Base-by-base conservation (phyloP, 2,888 invertebrate species). In the Andrena bucephala region DNA sequence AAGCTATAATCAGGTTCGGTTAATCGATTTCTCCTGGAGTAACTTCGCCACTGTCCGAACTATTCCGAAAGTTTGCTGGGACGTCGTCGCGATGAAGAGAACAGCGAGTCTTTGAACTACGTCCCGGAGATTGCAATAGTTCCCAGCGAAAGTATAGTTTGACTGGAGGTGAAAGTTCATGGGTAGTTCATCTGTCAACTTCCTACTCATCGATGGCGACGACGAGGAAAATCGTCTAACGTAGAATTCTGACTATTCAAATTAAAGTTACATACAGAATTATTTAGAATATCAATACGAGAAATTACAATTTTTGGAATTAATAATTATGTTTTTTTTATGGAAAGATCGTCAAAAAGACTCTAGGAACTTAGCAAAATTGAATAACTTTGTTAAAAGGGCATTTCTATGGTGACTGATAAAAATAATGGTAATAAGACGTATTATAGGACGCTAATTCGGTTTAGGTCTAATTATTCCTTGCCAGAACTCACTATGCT, bases 21-120 rank as follows among this genome's bases (percentile, higher is more conserved):
- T 70, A 81, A 81, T 83, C 81, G 72, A 66, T 83, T 73, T 65
- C 72, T 3, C 72, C 6, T 4, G 63, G 20, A 33, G 48, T 66
- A 62, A 69, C 72, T 73, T 69, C 31, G 59, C 27, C 31, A 16
- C 20, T n/a, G 31, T 31, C 24, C 29, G 52, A 81, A 81, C 82
- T 81, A 67, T 83, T 68, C 68, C 29, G 10, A 27, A 83, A 83
- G 81, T 81, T 76, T 13, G 4, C 13, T 13, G 42, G 42, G 48
- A 67, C 50, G 70, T 52, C 66, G 74, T 63, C 24, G 48, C 29
- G 59, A 70, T 52, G 70, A 71, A 74, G 69, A 54, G 73, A 79
- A 60, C 71, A 42, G 2, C 73, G 48, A 52, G 27, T 59, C 71
- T 67, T 69, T 42, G 52, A 81, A 73, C 72, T 63, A 57, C 60